These are phyloP conservation scores for Leuciscus idus DNA, from an alignment of 2,113 vertebrate genomes.

Conservation along the genomic window DNA sequence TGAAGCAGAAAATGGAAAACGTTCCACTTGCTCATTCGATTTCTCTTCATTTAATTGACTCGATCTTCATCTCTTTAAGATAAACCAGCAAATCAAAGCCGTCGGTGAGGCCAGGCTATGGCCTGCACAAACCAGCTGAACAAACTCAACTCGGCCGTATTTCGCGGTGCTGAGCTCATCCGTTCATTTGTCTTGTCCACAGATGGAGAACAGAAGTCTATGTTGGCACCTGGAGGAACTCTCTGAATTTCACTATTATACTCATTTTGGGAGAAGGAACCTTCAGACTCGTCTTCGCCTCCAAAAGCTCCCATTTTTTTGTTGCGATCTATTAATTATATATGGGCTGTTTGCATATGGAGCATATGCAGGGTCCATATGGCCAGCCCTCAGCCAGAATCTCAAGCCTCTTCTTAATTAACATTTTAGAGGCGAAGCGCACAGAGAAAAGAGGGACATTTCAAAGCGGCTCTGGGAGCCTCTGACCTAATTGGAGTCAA, in stretches of 20 bases:
- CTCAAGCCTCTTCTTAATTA: conserved; percentile 80
- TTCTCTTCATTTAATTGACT: conserved; percentile 23
- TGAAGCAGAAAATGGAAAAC: conserved; percentile 2
- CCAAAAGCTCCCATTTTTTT: conserved; percentile 65
- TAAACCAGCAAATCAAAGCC: conserved; percentile 12
- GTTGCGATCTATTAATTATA: conserved; percentile 79
- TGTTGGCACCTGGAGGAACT: conserved; percentile 36
- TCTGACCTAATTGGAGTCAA: conserved; percentile 82
- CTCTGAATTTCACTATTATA: conserved; percentile 14
- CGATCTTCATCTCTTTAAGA: neutral
- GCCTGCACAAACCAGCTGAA: conserved; percentile 1
- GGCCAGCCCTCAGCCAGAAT: conserved; percentile 78
- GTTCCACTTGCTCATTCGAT: neutral
- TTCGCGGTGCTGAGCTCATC: conserved; percentile 16
- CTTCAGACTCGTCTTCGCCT: conserved; percentile 52
- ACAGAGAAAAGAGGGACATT: conserved; percentile 63
- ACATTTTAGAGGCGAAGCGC: conserved; percentile 79
- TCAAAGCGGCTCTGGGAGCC: conserved; percentile 75
- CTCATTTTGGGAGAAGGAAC: conserved; percentile 52
- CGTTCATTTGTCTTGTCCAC: conserved; percentile 34
- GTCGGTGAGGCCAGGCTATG: neutral
- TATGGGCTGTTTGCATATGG: conserved; percentile 78
- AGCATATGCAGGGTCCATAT: conserved; percentile 81
- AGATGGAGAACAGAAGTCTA: conserved; percentile 37
- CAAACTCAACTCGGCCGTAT: neutral